Base-by-base conservation (phyloP, 2,888 invertebrate genomes). In the Limnephilus lunatus region DNA sequence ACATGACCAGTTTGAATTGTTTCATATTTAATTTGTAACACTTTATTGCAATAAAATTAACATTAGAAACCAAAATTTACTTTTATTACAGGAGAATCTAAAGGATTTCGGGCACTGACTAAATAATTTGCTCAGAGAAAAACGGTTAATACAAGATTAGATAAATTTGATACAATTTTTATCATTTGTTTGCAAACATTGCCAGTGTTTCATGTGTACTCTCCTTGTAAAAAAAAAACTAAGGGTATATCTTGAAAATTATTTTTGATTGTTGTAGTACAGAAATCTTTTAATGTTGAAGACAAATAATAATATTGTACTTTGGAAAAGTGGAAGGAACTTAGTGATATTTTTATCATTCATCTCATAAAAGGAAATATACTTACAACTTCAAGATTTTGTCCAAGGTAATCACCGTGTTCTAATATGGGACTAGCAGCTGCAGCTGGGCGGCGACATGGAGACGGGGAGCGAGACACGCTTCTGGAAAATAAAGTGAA, bases 381-480 rank as follows among this genome's bases (percentile, higher is more conserved):
- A 87, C 91, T 93, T 53, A 92, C 92, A 91, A 85, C 88, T 83
- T 93, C 93, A 82, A 89, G 81, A 15, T 91, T 85, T 80, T 93
- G 93, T 68, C 91, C 91, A 5, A 92, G 92, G 95, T 95, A 95
- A 87, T 96, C 96, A 89, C 95, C 93, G 25, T 94, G 94, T 91
- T 96, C 96, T 3, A 94, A 93, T 31, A 94, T 94, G 90, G 94
- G 94, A 92, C 96, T 95, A 44, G 92, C 91, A 44, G 95, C 94
- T 93, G 94, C 91, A 44, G 95, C 94, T 93, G 94, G 95, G 2
- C 96, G 95, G 2, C 96, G 95, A 3, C 96, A 95, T 0, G 96
- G 96, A 12, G 96, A 96, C 2, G 96, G 96, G 1, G 96, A 96
- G 0, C 96, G 95, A n/a, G 96, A 96, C n/a, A 95, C 94, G 95